These are phyloP conservation scores for Hylaeus volcanicus DNA, from an alignment of 1,140 invertebrate species.

Conservation along the genomic window DNA sequence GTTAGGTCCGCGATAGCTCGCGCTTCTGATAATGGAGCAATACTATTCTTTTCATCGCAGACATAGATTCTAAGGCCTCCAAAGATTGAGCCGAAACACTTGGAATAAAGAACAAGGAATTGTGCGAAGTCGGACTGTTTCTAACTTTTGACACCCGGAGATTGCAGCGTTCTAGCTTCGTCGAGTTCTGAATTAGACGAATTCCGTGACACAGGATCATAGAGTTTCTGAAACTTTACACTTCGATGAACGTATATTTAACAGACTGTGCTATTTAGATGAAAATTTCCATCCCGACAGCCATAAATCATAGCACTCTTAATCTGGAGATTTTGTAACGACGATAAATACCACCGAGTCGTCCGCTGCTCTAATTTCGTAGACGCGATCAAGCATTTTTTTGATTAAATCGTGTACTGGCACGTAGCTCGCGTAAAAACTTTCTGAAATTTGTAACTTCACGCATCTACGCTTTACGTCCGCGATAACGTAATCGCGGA, in stretches of 20 bases:
- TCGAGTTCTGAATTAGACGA: not conserved
- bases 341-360: not conserved
- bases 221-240: not conserved
- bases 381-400: not conserved
- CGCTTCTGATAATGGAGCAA: not conserved
- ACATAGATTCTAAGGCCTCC: too few relatives aligned
- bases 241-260: not conserved
- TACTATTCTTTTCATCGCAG: too few relatives aligned
- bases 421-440: not conserved
- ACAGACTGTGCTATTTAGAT: not conserved
- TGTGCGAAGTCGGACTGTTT: too few relatives aligned
- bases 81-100: too few relatives aligned
- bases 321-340: conserved; percentile 14
- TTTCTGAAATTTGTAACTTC: not conserved
- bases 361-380: conserved; percentile 3
- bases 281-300: not conserved
- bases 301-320: not conserved
- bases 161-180: too few relatives aligned
- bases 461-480: not conserved
- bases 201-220: too few relatives aligned
- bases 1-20: conserved; percentile 30
- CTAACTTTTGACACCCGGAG: too few relatives aligned
- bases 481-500: not conserved
- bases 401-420: conserved; percentile 2
- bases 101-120: too few relatives aligned